Evolutionary conservation across 2,797 vertebrate species (phyloP).

Genomic region (Urophycis tenuis): DNA sequence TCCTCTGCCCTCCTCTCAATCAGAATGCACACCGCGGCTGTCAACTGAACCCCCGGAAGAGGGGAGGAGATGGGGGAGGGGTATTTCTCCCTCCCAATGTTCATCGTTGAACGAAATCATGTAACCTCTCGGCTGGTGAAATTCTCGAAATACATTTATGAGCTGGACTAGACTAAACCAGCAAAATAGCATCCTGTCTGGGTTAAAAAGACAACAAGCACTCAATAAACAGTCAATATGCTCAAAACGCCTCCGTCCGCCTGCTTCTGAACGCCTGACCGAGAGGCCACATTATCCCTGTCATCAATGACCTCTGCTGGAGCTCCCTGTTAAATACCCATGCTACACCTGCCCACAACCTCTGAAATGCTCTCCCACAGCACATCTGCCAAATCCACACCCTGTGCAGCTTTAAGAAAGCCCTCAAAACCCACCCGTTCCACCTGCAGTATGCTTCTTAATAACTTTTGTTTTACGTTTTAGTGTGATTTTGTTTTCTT

Average conservation of each 20-base stretch:
- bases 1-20: background rate
- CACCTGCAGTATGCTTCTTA: too few relatives aligned
- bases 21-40: background rate
- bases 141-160: background rate
- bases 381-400: background rate
- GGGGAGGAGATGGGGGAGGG: background rate
- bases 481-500: background rate
- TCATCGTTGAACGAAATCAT: background rate
- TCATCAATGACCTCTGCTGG: background rate
- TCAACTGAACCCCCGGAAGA: background rate
- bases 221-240: background rate
- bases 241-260: background rate
- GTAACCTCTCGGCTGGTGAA: background rate
- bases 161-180: background rate
- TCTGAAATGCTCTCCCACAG: background rate
- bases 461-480: too few relatives aligned
- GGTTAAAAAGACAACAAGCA: background rate
- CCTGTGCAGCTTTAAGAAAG: background rate
- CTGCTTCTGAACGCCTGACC: background rate
- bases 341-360: background rate
- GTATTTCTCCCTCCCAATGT: background rate
- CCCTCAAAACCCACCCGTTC: background rate
- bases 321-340: background rate
- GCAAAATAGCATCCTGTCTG: background rate
- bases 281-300: background rate